Evolutionary conservation across 2,113 vertebrate genomes (phyloP).

Genomic region (Mesoclemmys tuberculata): DNA sequence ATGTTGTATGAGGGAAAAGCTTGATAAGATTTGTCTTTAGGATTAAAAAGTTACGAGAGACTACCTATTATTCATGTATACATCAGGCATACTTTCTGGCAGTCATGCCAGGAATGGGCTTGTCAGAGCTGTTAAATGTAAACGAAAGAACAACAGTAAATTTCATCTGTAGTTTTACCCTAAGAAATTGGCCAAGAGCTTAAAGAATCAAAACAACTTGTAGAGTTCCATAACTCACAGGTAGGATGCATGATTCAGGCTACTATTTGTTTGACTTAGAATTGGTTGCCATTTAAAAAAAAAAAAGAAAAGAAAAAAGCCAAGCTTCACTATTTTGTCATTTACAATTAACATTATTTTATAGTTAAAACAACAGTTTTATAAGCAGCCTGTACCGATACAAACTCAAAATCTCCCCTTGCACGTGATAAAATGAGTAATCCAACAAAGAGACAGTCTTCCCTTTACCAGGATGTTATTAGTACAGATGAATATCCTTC

Average conservation of each 20-base stretch:
- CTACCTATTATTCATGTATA: background rate
- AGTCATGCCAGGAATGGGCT: background rate
- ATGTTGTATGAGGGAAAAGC: background rate
- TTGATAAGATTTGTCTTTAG: background rate
- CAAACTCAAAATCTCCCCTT: background rate
- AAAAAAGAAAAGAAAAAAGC: too few relatives aligned
- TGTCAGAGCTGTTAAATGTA: background rate
- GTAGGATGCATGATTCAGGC: background rate
- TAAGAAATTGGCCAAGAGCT: background rate
- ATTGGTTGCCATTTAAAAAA: background rate
- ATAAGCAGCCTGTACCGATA: background rate
- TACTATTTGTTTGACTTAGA: background rate
- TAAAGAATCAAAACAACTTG: background rate
- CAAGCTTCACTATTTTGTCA: background rate
- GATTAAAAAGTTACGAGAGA: background rate
- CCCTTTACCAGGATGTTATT: background rate
- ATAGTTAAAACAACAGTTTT: background rate
- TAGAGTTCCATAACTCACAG: background rate
- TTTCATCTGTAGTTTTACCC: background rate
- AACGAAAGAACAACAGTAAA: too few relatives aligned
- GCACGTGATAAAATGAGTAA: background rate
- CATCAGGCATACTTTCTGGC: background rate
- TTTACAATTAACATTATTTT: conserved; percentile 39
- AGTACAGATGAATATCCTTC: background rate
- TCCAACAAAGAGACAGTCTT: background rate